phyloP scores from a whole-genome alignment of 2,888 invertebrate genomes.

The Xestia sexstrigata region DNA sequence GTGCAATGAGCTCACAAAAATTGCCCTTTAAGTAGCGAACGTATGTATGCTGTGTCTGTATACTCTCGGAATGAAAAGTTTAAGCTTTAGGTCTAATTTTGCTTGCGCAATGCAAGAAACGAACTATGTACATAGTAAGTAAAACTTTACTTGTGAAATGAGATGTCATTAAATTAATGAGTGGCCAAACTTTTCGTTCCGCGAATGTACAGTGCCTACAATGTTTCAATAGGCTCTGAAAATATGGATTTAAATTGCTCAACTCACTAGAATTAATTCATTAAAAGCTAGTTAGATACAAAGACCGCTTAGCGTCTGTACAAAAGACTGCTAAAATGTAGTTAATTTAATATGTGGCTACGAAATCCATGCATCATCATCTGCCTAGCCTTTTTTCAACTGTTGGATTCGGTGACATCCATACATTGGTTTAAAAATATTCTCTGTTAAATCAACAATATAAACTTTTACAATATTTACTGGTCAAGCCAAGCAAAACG shows the following conservation, averaged over 20 bases:
- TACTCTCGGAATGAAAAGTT: neutral
- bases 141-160: neutral
- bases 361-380: neutral
- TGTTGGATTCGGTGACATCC: neutral
- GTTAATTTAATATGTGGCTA: neutral
- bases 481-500: slow-evolving; percentile 23
- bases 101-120: neutral
- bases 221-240: neutral
- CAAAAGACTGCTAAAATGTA: neutral
- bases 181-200: neutral
- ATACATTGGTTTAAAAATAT: neutral
- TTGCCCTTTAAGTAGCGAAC: neutral
- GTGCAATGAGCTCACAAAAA: neutral
- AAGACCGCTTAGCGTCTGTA: slow-evolving; percentile 10
- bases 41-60: neutral
- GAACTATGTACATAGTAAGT: neutral
- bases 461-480: slow-evolving; percentile 48
- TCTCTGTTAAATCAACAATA: slow-evolving; percentile 1
- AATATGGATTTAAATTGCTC: slow-evolving; percentile 4
- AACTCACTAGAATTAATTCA: slow-evolving; percentile 12
- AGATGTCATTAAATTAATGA: neutral
- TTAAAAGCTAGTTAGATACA: neutral
- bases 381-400: neutral
- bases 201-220: neutral
- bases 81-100: slow-evolving; percentile 5